A percentile compares a stretch with the other conserved stretches of the same genome.
These are phyloP conservation scores for Myripristis murdjan DNA, from an alignment of 2,797 vertebrate species.

Conservation along the genomic window DNA sequence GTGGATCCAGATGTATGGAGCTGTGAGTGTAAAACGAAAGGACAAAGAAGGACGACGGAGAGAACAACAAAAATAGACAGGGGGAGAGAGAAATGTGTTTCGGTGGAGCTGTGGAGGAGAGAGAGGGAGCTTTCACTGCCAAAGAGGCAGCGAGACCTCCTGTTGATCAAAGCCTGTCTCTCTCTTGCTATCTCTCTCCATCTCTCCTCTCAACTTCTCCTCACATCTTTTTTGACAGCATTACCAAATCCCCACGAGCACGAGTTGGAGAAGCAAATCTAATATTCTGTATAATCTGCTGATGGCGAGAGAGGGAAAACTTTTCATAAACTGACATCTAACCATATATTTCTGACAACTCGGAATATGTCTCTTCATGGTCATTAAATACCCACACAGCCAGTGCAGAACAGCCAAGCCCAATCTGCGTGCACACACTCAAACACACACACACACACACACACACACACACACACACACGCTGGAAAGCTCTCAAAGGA, in stretches of 20 bases:
- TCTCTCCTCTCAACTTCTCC: slow-evolving; percentile 55
- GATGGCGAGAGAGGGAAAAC: slow-evolving; percentile 61
- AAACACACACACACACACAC: slow-evolving; percentile 25
- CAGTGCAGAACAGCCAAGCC: slow-evolving; percentile 1
- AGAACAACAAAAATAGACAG: slow-evolving; percentile 30
- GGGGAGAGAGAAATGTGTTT: slow-evolving; percentile 11
- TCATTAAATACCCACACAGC: slow-evolving; percentile 27
- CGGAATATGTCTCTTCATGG: slow-evolving; percentile 23
- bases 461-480: slow-evolving; percentile 6
- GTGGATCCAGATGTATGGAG: not conserved
- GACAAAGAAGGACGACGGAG: slow-evolving; percentile 17
- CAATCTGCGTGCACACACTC: slow-evolving; percentile 1
- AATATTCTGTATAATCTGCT: slow-evolving; percentile 83
- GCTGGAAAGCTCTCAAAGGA: not conserved
- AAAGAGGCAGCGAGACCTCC: slow-evolving; percentile 50
- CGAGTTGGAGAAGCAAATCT: slow-evolving; percentile 69
- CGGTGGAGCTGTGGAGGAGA: not conserved
- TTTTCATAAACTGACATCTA: slow-evolving; percentile 64
- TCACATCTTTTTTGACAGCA: slow-evolving; percentile 70
- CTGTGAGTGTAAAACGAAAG: not conserved
- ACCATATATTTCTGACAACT: slow-evolving; percentile 61
- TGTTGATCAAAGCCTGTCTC: slow-evolving; percentile 72
- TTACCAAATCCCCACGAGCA: slow-evolving; percentile 66
- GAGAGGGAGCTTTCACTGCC: slow-evolving; percentile 34
- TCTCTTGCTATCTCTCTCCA: slow-evolving; percentile 37